Conservation (phyloP, 2,888 invertebrate species). For the Eupithecia inturbata region DNA sequence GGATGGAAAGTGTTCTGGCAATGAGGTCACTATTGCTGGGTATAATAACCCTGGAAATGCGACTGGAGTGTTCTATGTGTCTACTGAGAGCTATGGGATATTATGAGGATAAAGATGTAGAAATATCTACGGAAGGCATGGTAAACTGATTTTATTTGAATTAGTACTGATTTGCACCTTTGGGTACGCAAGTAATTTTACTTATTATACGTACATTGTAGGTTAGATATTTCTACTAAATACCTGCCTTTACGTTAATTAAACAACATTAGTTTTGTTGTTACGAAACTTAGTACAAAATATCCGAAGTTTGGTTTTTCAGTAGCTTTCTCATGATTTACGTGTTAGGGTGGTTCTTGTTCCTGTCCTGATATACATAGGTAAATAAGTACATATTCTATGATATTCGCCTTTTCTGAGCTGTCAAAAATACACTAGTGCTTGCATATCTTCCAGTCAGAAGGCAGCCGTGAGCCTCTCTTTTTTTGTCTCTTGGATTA, state of each 20-base stretch:
- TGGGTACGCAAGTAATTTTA: too few species aligned
- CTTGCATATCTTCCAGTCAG: not conserved
- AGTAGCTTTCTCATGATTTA: not conserved
- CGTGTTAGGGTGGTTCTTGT: not conserved
- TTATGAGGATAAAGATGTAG: not conserved
- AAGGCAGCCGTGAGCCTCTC: not conserved
- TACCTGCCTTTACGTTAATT: too few species aligned
- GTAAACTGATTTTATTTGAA: not conserved
- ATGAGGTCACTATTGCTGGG: conserved; percentile 71
- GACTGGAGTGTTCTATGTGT: conserved; percentile 74
- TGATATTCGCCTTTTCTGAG: not conserved
- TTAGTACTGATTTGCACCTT: not conserved
- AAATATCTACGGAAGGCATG: not conserved
- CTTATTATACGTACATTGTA: too few species aligned
- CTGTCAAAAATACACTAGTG: not conserved
- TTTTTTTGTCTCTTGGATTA: not conserved
- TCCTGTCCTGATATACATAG: not conserved
- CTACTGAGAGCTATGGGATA: conserved; percentile 63
- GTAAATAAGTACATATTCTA: not conserved
- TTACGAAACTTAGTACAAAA: not conserved
- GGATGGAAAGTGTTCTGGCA: conserved; percentile 65
- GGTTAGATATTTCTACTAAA: too few species aligned
- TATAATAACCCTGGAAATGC: conserved; percentile 76
- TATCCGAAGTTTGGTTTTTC: not conserved
- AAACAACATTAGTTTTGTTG: not conserved